Percentiles rank a stretch among this genome's conserved stretches.
phyloP scores from a whole-genome alignment of 2,888 invertebrate genomes.

The Drosophila kokeensis region DNA sequence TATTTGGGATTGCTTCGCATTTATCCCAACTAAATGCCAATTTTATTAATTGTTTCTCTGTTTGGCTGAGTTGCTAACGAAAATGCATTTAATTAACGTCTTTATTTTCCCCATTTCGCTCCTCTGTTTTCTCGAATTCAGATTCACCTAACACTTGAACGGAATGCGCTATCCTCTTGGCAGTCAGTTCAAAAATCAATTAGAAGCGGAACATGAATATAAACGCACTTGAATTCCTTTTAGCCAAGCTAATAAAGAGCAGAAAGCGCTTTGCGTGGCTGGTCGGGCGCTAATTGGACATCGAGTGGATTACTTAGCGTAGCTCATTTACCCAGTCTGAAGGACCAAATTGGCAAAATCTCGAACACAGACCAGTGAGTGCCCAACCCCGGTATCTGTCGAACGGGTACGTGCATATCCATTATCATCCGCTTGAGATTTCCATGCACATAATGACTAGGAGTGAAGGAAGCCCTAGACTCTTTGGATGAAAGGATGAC shows the following conservation, averaged over 20 bases:
- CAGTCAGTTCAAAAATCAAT: constrained; percentile 41
- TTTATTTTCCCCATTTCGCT: background rate
- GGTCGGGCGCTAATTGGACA: constrained; percentile 53
- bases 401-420: constrained; percentile 41
- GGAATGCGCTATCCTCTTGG: background rate
- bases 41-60: background rate
- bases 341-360: constrained; percentile 41
- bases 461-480: background rate
- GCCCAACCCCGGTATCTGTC: constrained; percentile 36
- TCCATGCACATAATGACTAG: constrained; percentile 21
- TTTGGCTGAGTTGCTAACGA: background rate
- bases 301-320: constrained; percentile 47
- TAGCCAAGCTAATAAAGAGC: constrained; percentile 22
- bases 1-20: background rate
- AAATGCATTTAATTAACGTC: background rate
- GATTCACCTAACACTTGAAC: background rate
- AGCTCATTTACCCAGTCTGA: constrained; percentile 27
- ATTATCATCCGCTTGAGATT: constrained; percentile 53
- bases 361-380: constrained; percentile 39
- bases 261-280: constrained; percentile 9
- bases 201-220: constrained; percentile 19
- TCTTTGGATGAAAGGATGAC: constrained; percentile 14
- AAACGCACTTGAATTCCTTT: constrained; percentile 16
- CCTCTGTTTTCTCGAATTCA: background rate
- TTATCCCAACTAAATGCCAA: background rate